phyloP scores from a whole-genome alignment of 2,797 vertebrate genomes.

The Pitangus sulphuratus region DNA sequence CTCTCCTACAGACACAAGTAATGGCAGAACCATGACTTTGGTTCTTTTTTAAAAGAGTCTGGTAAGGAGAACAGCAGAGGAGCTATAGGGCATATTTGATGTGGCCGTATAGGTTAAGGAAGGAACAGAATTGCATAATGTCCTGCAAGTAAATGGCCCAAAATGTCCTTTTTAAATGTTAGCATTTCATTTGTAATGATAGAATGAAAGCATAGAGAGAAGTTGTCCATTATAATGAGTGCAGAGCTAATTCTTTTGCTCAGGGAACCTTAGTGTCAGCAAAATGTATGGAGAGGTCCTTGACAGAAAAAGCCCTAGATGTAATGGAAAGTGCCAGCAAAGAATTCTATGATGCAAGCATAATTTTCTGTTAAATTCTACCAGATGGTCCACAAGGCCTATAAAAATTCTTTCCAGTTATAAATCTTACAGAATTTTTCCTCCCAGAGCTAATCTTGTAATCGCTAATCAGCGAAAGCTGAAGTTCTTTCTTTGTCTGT shows the following conservation, averaged over 20 bases:
- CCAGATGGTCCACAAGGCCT: not conserved
- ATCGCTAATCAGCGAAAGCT: conserved; percentile 27
- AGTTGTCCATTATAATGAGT: not conserved
- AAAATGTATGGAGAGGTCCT: not conserved
- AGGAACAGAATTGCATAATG: not conserved
- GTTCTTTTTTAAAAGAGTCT: not conserved
- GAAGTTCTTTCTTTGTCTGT: conserved; percentile 32
- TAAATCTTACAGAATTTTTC: conserved; percentile 40
- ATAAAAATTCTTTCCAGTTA: conserved; percentile 11
- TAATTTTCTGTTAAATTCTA: conserved; percentile 34
- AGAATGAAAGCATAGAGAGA: not conserved
- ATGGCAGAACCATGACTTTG: not conserved
- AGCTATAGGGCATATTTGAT: not conserved
- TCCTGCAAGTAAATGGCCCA: not conserved
- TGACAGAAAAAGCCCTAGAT: conserved; percentile 4
- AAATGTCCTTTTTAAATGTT: not conserved
- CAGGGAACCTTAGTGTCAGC: conserved; percentile 14
- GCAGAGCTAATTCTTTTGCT: not conserved
- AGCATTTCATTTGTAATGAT: not conserved
- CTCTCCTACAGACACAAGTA: not conserved
- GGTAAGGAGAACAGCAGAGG: not conserved
- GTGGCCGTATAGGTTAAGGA: not conserved
- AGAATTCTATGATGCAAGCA: conserved; percentile 5
- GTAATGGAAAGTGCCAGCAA: conserved; percentile 13
- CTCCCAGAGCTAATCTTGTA: conserved; percentile 11